phyloP scores from a whole-genome alignment of 2,888 invertebrate genomes.

The Lycaena phlaeas region DNA sequence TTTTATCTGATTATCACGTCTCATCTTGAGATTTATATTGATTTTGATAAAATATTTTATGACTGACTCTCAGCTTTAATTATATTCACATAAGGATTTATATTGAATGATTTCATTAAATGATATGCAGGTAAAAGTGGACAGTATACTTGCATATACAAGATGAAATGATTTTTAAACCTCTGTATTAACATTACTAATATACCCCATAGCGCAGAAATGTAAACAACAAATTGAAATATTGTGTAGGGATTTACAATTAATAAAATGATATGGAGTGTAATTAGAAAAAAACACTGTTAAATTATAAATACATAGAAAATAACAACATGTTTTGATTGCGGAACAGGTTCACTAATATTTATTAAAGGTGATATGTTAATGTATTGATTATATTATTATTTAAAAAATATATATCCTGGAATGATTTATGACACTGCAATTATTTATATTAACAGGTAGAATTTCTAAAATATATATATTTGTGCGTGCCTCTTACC shows the following conservation, averaged over 20 bases:
- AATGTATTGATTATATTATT: slow-evolving; percentile 11
- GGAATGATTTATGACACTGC: slow-evolving; percentile 10
- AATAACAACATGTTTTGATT: slow-evolving; percentile 11
- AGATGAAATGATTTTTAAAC: slow-evolving; percentile 1
- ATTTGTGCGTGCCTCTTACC: slow-evolving; percentile 15
- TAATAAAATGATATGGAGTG: slow-evolving; percentile 5
- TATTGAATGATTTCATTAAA: too few relatives aligned
- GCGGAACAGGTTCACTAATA: too few relatives aligned
- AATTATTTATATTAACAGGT: slow-evolving; percentile 14
- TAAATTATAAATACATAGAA: slow-evolving; percentile 10
- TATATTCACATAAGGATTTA: too few relatives aligned
- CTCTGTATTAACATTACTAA: slow-evolving; percentile 3
- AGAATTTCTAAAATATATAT: slow-evolving; percentile 14
- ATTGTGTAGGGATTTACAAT: slow-evolving; percentile 7
- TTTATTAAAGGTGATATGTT: slow-evolving; percentile 11
- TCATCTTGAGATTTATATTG: too few relatives aligned
- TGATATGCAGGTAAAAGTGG: too few relatives aligned
- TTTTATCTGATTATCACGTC: too few relatives aligned
- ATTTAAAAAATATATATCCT: slow-evolving; percentile 12
- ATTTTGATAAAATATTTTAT: too few relatives aligned
- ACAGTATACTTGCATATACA: slow-evolving; percentile 1
- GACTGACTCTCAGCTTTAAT: too few relatives aligned
- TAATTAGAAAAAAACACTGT: slow-evolving; percentile 10
- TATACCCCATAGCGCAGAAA: slow-evolving; percentile 6
- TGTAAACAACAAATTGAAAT: slow-evolving; percentile 10